These are phyloP conservation scores for Semaprochilodus insignis DNA, from an alignment of 2,797 vertebrate genomes.

Conservation along the genomic window DNA sequence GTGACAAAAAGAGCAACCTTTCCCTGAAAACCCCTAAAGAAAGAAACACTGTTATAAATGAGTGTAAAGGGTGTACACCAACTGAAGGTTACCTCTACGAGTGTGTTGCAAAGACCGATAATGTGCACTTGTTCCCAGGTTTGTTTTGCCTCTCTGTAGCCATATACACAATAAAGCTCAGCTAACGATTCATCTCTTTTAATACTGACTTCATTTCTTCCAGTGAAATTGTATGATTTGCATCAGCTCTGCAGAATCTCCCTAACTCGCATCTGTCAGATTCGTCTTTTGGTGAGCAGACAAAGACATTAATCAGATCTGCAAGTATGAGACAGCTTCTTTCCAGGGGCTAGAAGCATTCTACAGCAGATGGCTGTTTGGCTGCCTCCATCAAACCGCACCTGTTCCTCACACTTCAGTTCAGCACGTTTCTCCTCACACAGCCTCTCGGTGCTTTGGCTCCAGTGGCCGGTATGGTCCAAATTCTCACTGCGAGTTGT, in stretches of 20 bases:
- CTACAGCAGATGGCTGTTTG: slow-evolving; percentile 56
- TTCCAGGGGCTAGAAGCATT: slow-evolving; percentile 57
- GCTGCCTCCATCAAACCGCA: slow-evolving; percentile 58
- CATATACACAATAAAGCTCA: background rate
- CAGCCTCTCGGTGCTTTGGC: slow-evolving; percentile 34
- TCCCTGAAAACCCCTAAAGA: too few relatives aligned
- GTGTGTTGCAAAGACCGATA: slow-evolving; percentile 30
- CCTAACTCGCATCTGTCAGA: slow-evolving; percentile 50
- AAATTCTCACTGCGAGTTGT: background rate
- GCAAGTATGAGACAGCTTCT: slow-evolving; percentile 56
- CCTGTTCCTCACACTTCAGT: slow-evolving; percentile 58
- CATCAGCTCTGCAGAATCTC: slow-evolving; percentile 39
- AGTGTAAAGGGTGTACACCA: too few relatives aligned
- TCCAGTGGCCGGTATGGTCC: slow-evolving; percentile 2
- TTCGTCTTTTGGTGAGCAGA: slow-evolving; percentile 55
- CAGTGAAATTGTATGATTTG: slow-evolving; percentile 32
- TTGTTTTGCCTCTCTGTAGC: slow-evolving; percentile 8
- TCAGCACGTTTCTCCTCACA: slow-evolving; percentile 48
- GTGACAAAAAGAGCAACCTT: background rate
- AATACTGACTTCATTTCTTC: slow-evolving; percentile 40
- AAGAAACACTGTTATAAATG: too few relatives aligned
- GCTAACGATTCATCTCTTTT: slow-evolving; percentile 30
- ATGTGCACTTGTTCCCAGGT: slow-evolving; percentile 14
- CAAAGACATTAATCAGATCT: slow-evolving; percentile 62
- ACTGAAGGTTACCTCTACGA: background rate